phyloP scores from a whole-genome alignment of 2,888 invertebrate genomes.

The Sepioteuthis lessoniana region DNA sequence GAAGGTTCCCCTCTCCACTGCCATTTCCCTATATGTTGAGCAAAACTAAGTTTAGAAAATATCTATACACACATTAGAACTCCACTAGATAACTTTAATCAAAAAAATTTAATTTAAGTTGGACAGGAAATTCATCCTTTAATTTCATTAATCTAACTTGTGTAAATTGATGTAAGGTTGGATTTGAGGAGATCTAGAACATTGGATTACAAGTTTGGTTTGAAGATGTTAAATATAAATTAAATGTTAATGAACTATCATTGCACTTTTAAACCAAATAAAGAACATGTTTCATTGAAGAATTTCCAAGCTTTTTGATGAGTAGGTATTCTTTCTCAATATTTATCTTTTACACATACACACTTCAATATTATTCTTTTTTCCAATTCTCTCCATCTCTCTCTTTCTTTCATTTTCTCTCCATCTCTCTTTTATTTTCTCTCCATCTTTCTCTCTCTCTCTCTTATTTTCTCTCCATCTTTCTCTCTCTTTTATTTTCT shows the following conservation, averaged over 20 bases:
- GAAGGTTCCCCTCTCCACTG: background rate
- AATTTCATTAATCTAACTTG: background rate
- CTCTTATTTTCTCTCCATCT: conserved; percentile 1
- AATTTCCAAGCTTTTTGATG: background rate
- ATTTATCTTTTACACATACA: background rate
- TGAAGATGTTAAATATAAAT: background rate
- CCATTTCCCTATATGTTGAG: background rate
- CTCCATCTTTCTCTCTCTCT: background rate
- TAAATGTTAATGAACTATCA: background rate
- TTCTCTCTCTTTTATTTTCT: background rate
- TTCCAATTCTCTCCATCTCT: background rate
- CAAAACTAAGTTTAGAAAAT: background rate
- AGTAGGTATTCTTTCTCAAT: background rate
- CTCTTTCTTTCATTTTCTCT: background rate
- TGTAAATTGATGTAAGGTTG: background rate
- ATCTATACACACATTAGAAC: background rate
- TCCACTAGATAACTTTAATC: background rate
- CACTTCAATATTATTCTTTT: background rate
- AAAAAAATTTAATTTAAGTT: background rate
- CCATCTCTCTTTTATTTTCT: background rate
- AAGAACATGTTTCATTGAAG: background rate
- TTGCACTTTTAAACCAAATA: conserved; percentile 34
- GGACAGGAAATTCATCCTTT: background rate
- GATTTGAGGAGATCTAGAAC: background rate
- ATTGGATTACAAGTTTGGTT: background rate